Percentiles rank a stretch among this genome's conserved stretches.
Evolutionary conservation across 1,140 invertebrate genomes (phyloP).

Genomic region (Acromyrmex heyeri): DNA sequence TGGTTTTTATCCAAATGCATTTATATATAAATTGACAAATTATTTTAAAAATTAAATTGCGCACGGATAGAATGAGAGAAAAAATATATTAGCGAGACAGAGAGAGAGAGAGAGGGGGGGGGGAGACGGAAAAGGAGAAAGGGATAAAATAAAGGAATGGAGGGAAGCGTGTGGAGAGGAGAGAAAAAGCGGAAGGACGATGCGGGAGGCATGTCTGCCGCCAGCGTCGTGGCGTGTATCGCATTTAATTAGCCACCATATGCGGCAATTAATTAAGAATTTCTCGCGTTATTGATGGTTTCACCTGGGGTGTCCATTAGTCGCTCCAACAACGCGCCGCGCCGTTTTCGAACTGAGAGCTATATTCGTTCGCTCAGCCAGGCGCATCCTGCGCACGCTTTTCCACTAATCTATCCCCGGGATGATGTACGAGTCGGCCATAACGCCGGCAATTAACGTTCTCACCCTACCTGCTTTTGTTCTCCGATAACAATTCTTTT

Average conservation of each 20-base stretch:
- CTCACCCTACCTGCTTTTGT: conserved; percentile 29
- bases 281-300: conserved; percentile 67
- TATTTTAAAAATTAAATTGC: conserved; percentile 5
- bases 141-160: conserved; percentile 30
- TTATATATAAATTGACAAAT: not conserved
- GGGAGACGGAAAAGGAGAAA: not conserved
- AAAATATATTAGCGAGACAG: not conserved
- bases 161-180: not conserved
- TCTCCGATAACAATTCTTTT: conserved; percentile 37
- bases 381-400: conserved; percentile 47
- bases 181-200: conserved; percentile 49
- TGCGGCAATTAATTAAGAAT: conserved; percentile 69
- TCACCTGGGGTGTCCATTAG: conserved; percentile 65
- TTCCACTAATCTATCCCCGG: conserved; percentile 55
- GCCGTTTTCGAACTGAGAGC: conserved; percentile 37
- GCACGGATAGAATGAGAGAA: not conserved
- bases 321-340: conserved; percentile 47
- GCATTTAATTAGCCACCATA: conserved; percentile 71
- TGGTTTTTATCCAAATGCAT: not conserved
- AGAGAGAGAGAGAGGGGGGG: not conserved
- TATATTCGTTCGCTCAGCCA: conserved; percentile 46
- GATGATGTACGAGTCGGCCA: conserved; percentile 46
- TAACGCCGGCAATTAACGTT: conserved; percentile 59
- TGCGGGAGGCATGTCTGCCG: conserved; percentile 57
- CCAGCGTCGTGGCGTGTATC: conserved; percentile 55